Conservation (phyloP, 2,888 invertebrate genomes). For the Pomacea canaliculata region DNA sequence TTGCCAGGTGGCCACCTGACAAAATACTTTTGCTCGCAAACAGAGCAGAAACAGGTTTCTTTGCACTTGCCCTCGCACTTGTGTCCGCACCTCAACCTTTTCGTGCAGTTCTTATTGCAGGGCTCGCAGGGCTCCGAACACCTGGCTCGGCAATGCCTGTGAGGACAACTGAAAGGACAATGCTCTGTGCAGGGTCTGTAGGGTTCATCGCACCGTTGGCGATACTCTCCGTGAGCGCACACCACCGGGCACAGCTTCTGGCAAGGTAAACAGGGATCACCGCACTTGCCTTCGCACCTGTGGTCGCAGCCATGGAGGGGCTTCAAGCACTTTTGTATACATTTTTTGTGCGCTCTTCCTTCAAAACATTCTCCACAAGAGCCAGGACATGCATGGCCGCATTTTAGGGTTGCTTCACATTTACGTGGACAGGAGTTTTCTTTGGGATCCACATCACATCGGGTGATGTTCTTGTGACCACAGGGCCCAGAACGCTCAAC, state of each 20-base stretch:
- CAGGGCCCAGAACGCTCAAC: conserved; percentile 20
- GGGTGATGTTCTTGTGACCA: conserved; percentile 18
- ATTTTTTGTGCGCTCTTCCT: neutral
- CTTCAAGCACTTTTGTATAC: neutral
- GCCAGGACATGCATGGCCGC: neutral
- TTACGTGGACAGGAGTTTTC: neutral
- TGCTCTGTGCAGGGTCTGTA: neutral
- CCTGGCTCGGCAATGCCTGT: neutral
- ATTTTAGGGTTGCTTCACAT: neutral
- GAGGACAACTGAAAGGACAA: neutral
- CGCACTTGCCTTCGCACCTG: neutral
- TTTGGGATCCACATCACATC: conserved; percentile 3
- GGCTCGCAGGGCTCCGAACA: neutral
- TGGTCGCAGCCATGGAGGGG: neutral
- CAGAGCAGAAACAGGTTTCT: neutral
- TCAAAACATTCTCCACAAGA: neutral
- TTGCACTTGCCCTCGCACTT: neutral
- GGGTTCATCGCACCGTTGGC: neutral
- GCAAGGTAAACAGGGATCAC: neutral
- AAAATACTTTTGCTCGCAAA: neutral
- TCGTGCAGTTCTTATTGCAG: neutral
- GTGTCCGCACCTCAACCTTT: neutral
- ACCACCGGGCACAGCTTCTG: neutral
- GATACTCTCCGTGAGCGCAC: neutral
- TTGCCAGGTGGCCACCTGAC: neutral